Evolutionary conservation across 1,140 invertebrate species (phyloP).

Genomic region (Drosophila pseudoananassae): DNA sequence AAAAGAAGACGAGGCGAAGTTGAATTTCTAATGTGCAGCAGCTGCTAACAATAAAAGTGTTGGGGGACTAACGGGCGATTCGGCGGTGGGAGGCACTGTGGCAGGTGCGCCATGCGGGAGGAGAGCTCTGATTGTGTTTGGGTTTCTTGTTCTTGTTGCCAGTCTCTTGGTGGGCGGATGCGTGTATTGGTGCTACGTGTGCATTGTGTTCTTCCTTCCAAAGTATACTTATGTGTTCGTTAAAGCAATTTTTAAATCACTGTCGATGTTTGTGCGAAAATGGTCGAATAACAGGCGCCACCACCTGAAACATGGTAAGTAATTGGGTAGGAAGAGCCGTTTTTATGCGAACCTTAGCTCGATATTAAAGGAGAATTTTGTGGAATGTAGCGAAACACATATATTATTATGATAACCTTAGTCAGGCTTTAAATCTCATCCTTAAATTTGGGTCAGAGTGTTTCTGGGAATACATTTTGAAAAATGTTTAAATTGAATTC

Average conservation of each 20-base stretch:
- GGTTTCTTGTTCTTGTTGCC: constrained; percentile 55
- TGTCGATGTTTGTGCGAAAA: constrained; percentile 27
- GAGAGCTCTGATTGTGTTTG: constrained; percentile 67
- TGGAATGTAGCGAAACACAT: too few relatives aligned
- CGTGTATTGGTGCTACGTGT: constrained; percentile 25
- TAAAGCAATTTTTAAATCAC: constrained; percentile 69
- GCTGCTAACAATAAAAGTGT: constrained; percentile 74
- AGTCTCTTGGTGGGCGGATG: constrained; percentile 39
- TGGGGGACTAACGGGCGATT: not conserved
- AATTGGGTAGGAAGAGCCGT: not conserved
- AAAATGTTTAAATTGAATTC: too few relatives aligned
- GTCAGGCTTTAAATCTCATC: too few relatives aligned
- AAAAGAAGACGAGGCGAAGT: constrained; percentile 75
- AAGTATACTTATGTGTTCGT: constrained; percentile 54
- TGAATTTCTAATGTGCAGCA: constrained; percentile 81
- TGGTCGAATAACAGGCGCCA: constrained; percentile 24
- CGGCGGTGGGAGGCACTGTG: not conserved
- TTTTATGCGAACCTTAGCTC: not conserved
- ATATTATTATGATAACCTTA: too few relatives aligned
- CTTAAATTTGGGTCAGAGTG: not conserved
- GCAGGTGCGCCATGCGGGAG: constrained; percentile 16
- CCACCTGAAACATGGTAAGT: not conserved
- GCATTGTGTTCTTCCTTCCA: constrained; percentile 30
- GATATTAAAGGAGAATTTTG: too few relatives aligned
- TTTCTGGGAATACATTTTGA: not conserved